phyloP scores from a whole-genome alignment of 2,797 vertebrate species.

The Pangasius djambal region DNA sequence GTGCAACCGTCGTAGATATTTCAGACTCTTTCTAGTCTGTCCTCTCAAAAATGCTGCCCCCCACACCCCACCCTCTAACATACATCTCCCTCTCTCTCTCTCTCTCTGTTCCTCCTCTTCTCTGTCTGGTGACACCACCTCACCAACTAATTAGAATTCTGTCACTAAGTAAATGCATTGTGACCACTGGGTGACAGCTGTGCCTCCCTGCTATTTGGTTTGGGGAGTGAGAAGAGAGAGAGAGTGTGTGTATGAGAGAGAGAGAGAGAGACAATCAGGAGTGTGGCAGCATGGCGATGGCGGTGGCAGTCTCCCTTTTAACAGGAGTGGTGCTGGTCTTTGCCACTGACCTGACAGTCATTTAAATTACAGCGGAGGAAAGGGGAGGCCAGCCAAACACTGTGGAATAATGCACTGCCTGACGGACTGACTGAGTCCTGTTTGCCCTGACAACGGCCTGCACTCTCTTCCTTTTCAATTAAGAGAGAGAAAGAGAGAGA shows the following conservation, averaged over 20 bases:
- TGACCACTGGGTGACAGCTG: conserved; percentile 97
- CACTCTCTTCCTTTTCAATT: conserved; percentile 68
- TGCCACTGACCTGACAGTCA: conserved; percentile 98
- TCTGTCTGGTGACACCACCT: conserved; percentile 85
- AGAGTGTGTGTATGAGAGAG: conserved; percentile 45
- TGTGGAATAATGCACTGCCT: conserved; percentile 81
- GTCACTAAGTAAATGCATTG: conserved; percentile 99
- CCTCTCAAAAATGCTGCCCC: conserved; percentile 53
- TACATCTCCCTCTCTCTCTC: conserved; percentile 43
- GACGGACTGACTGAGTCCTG: conserved; percentile 65
- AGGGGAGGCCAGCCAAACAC: conserved; percentile 78
- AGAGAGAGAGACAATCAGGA: conserved; percentile 76
- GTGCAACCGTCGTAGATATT: conserved; percentile 51
- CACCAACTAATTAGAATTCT: conserved; percentile 99
- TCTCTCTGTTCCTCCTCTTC: conserved; percentile 52
- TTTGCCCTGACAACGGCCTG: conserved; percentile 62
- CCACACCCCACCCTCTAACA: conserved; percentile 32
- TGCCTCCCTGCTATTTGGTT: conserved; percentile 84
- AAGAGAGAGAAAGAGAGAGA: conserved; percentile 53
- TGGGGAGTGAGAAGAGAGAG: conserved; percentile 56
- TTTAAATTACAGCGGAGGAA: conserved; percentile 87
- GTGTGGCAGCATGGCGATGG: conserved; percentile 82
- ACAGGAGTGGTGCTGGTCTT: conserved; percentile 93
- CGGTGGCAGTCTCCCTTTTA: conserved; percentile 97
- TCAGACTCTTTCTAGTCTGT: conserved; percentile 54